Conservation (phyloP, 2,113 vertebrate species). For the Ptyas mucosa region DNA sequence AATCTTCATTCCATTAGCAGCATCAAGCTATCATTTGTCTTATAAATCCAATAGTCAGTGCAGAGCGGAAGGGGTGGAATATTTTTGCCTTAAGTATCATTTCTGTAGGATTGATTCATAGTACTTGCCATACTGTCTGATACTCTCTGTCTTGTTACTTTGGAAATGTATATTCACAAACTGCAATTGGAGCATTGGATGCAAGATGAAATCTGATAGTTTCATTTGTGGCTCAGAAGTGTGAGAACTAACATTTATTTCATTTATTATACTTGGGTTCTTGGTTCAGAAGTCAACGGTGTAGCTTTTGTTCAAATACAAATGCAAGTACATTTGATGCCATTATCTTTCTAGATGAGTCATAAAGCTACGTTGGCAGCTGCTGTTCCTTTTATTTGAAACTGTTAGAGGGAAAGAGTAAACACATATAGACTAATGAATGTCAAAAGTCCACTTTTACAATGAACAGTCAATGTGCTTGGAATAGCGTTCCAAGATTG, state of each 20-base stretch:
- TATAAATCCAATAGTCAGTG: conserved; percentile 25
- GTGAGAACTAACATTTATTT: not conserved
- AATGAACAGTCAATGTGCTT: not conserved
- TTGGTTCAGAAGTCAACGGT: not conserved
- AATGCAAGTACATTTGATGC: not conserved
- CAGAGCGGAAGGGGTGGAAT: no score
- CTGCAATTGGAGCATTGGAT: not conserved
- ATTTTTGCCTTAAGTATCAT: not conserved
- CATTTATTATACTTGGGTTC: not conserved
- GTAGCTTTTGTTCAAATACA: not conserved
- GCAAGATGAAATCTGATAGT: no score
- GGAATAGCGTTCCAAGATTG: not conserved
- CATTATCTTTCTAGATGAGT: not conserved
- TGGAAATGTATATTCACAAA: not conserved
- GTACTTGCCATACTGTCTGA: not conserved
- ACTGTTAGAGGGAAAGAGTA: not conserved
- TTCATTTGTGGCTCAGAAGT: not conserved
- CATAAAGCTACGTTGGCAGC: not conserved
- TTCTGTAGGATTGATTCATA: not conserved
- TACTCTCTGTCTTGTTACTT: not conserved
- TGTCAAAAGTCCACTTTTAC: not conserved
- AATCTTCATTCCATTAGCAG: conserved; percentile 10
- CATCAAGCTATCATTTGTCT: not conserved
- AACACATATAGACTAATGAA: not conserved
- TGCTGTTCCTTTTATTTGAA: not conserved